Evolutionary conservation across 2,797 vertebrate genomes (phyloP), one percentile per base, ranked within the genome.

Genomic region (Podarcis lilfordi): DNA sequence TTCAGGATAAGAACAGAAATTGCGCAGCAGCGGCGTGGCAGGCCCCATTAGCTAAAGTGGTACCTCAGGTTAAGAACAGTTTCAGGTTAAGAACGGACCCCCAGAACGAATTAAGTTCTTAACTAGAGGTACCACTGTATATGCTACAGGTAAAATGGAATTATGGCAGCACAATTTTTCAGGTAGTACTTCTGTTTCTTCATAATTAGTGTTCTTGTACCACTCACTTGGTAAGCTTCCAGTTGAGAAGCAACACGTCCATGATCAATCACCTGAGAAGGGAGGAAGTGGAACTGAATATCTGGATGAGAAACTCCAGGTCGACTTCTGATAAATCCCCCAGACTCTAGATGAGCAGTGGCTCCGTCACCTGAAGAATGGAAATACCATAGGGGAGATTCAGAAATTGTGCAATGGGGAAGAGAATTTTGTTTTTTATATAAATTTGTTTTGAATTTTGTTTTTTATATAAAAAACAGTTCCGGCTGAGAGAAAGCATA

Each of bases 201-300:
- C 21, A 23, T 23, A 64, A 64, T 23, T 64, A 23, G 61, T 5
- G 3, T 64, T 89, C 32, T 43, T 55, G 8, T 64, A 64, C 75
- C 82, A 84, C 96, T 91, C 50, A 99, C 99, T 98, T 99, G 99
- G 93, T 98, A 99, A 9, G 98, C 99, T 91, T 99, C 99, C 55
- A 97, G 90, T 79, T 97, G 96, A 7, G 98, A 96, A 68, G 96
- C 93, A 50, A 97, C 96, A 0, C 99, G 97, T 1, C 99, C 99
- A 0, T 99, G 99, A 92, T 99, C 98, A 80, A 99, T 98, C 91
- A 99, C 98, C 94, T 99, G 98, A 0, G 98, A 98, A 1, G 99
- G 99, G 83, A 99, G 96, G 93, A 99, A 99, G 91, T 99, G 99
- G 95, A 99, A 99, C 97, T 99, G 98, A 91, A 99, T 98, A 92